Percentiles rank a stretch among this genome's conserved stretches.
Conservation (phyloP, 2,888 invertebrate species). For the Odontocerum albicorne region DNA sequence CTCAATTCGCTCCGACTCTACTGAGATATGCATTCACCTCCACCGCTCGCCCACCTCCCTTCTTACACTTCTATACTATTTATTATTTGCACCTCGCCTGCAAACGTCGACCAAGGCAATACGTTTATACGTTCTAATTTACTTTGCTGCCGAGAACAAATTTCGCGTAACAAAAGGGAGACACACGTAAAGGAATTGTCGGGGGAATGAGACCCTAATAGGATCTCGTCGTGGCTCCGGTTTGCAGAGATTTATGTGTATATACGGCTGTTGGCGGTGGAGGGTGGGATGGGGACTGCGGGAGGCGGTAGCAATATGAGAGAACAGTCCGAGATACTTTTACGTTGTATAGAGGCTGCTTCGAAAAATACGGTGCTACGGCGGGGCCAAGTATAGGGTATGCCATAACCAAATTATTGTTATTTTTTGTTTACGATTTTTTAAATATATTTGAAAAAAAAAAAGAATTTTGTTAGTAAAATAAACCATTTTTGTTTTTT, state of each 20-base stretch:
- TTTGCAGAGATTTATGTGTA: not conserved
- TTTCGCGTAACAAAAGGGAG: not conserved
- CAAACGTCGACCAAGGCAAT: not conserved
- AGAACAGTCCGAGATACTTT: conserved; percentile 27
- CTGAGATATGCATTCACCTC: conserved; percentile 36
- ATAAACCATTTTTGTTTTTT: too few relatives aligned
- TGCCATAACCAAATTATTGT: not conserved
- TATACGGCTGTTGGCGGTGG: not conserved
- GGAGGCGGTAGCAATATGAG: conserved; percentile 26
- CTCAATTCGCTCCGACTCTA: conserved; percentile 33
- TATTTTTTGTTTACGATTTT: not conserved
- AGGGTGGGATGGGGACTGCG: not conserved
- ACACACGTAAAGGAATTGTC: not conserved
- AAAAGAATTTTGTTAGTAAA: too few relatives aligned
- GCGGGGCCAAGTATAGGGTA: conserved; percentile 6
- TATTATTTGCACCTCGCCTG: conserved; percentile 2
- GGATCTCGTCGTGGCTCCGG: not conserved
- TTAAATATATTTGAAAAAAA: not conserved
- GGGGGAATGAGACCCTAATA: not conserved
- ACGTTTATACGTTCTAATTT: not conserved
- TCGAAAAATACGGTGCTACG: conserved; percentile 38
- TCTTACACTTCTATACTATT: conserved; percentile 1
- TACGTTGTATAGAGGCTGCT: conserved; percentile 15
- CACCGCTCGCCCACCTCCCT: conserved; percentile 2
- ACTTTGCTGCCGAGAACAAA: not conserved